Base-by-base conservation (phyloP, 2,797 vertebrate genomes). In the Enteromius argenteus region DNA sequence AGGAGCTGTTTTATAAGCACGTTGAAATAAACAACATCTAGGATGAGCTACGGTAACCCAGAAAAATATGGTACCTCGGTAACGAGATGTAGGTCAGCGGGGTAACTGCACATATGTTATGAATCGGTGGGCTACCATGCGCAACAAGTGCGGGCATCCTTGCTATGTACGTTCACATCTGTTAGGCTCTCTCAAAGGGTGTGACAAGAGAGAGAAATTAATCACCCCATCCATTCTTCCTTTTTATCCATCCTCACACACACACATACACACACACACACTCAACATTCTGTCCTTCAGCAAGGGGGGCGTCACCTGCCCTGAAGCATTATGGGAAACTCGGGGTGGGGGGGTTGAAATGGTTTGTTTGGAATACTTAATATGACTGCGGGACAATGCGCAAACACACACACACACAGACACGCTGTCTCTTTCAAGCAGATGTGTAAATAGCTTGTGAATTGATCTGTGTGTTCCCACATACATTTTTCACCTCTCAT, bases 221-320 rank as follows among this genome's bases (percentile, higher is more conserved):
- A 88, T 88, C 85, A 88, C 75, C 51, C 32, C 21, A 72, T 69
- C 46, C 74, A 73, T 73, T 69, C 58, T 66, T 75, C 42, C 13
- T 17, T 23, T 42, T 56, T 23, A 21, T 74, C 84, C 75, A 69
- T 71, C 32, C 77, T 56, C 23, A 32, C 58, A 15, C 27, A 6
- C 71, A 27, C 72, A 69, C 69, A 67, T 60, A 86, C 79, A 71
- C 53, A 35, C 81, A 75, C 79, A 72, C 73, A 62, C 73, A 87
- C 71, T 80, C 58, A 85, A 83, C 73, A 73, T 79, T 81, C 37
- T 84, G 86, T 85, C 86, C 85, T 88, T 87, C 80, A 84, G 82
- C 79, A 3, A 10, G 73, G 35, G 49, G 56, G 67, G 66, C 2
- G 14, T 81, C 80, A 83, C 77, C 84, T 87, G 73, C 86, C 85